These are phyloP conservation scores for Festucalex cinctus DNA, from an alignment of 2,113 vertebrate species.

Conservation along the genomic window DNA sequence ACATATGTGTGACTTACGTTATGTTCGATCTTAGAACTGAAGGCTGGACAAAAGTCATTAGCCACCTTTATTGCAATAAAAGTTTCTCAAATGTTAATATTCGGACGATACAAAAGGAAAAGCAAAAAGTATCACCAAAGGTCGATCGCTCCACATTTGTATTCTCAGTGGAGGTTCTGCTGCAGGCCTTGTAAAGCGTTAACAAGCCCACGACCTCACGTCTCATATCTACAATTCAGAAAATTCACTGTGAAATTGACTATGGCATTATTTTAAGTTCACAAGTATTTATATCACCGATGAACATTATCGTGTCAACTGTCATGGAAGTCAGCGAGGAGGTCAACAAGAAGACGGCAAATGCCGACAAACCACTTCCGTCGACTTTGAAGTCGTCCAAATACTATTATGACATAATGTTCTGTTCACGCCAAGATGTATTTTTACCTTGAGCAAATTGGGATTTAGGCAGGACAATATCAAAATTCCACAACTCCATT, in stretches of 20 bases:
- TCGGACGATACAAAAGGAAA: not conserved
- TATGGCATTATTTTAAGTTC: slow-evolving; percentile 11
- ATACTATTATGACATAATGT: not conserved
- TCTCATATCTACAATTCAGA: slow-evolving; percentile 20
- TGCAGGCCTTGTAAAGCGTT: slow-evolving; percentile 32
- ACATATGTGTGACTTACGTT: not conserved
- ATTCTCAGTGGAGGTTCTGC: slow-evolving; percentile 22
- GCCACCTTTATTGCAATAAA: not conserved
- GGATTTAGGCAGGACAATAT: not conserved
- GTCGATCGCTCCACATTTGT: slow-evolving; percentile 20
- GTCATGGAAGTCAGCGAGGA: not conserved
- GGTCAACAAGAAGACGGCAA: slow-evolving; percentile 4
- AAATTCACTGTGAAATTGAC: slow-evolving; percentile 36
- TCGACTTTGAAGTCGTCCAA: not conserved
- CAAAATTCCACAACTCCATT: not conserved
- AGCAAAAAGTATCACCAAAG: not conserved
- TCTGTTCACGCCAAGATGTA: slow-evolving; percentile 17
- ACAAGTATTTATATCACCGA: not conserved
- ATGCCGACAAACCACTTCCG: not conserved
- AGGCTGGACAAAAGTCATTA: not conserved
- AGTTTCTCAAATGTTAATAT: not conserved
- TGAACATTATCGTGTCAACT: not conserved
- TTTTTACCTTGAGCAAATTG: not conserved
- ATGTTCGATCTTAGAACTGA: not conserved
- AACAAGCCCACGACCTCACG: slow-evolving; percentile 26